phyloP scores from a whole-genome alignment of 64 coral and sea anemone species.

The Actinia tenebrosa region DNA sequence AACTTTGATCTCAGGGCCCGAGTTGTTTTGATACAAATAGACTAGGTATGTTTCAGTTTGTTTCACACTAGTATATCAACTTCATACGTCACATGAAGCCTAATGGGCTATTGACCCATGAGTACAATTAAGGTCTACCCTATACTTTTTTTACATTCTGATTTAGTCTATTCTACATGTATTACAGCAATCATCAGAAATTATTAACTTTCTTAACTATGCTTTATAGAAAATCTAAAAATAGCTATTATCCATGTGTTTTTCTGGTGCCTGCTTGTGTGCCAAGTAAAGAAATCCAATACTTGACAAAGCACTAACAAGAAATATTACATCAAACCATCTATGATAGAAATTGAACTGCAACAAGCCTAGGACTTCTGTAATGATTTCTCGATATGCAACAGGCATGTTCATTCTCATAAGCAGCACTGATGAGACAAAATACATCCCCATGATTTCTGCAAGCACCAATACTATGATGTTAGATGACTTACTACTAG shows the following conservation, averaged over 20 bases:
- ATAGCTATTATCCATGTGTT: conserved; percentile 89
- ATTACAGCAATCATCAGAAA: too few species aligned
- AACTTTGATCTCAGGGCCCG: not conserved
- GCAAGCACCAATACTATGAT: conserved; percentile 89
- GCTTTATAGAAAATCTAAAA: conserved; percentile 3
- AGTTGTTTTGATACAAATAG: not conserved
- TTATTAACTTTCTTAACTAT: too few species aligned
- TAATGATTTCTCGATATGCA: conserved; percentile 91
- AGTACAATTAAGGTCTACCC: too few species aligned
- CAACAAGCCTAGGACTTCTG: conserved; percentile 88
- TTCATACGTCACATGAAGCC: too few species aligned
- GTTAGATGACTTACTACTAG: conserved; percentile 97
- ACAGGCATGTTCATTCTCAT: conserved; percentile 99
- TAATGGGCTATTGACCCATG: too few species aligned
- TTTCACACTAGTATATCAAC: too few species aligned
- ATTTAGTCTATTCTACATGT: too few species aligned
- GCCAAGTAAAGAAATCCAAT: conserved; percentile 98
- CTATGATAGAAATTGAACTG: conserved; percentile 99
- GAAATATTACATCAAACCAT: conserved; percentile 99
- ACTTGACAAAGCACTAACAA: conserved; percentile 95
- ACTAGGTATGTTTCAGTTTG: too few species aligned
- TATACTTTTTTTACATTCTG: too few species aligned
- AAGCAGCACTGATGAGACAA: conserved; percentile 94
- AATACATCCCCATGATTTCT: conserved; percentile 99
- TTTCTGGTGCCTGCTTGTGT: conserved; percentile 97